Conservation (phyloP, 1,140 invertebrate species). For the Trichonephila clavipes region DNA sequence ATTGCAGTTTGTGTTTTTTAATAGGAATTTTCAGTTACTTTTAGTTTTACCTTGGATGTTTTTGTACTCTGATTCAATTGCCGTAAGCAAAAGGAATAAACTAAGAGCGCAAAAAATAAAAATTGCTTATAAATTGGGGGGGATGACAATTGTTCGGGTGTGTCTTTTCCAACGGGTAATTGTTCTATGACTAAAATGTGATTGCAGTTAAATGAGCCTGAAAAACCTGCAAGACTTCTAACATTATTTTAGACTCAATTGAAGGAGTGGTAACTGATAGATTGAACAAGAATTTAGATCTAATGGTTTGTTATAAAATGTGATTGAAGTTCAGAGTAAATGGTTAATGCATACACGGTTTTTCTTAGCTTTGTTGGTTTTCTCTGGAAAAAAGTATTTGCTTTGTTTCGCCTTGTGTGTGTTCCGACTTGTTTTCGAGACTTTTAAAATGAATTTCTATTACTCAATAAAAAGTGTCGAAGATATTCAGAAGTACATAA, state of each 20-base stretch:
- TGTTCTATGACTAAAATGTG: background rate
- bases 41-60: background rate
- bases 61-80: background rate
- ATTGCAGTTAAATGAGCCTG: background rate
- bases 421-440: no score
- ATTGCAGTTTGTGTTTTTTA: background rate
- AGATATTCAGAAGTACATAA: no score
- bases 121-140: no score
- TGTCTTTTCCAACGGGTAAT: background rate
- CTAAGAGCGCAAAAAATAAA: background rate
- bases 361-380: no score
- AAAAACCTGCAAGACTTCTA: background rate
- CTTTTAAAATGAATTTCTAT: no score
- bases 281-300: background rate
- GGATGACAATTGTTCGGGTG: background rate
- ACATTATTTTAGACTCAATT: background rate
- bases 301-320: background rate
- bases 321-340: background rate
- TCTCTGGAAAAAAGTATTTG: no score
- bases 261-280: background rate
- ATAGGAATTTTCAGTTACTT: background rate
- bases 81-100: background rate
- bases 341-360: no score
- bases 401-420: no score
- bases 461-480: no score